Percentiles rank a stretch among this genome's conserved stretches.
Conservation (phyloP, 2,888 invertebrate species). For the Ophion ellenae region DNA sequence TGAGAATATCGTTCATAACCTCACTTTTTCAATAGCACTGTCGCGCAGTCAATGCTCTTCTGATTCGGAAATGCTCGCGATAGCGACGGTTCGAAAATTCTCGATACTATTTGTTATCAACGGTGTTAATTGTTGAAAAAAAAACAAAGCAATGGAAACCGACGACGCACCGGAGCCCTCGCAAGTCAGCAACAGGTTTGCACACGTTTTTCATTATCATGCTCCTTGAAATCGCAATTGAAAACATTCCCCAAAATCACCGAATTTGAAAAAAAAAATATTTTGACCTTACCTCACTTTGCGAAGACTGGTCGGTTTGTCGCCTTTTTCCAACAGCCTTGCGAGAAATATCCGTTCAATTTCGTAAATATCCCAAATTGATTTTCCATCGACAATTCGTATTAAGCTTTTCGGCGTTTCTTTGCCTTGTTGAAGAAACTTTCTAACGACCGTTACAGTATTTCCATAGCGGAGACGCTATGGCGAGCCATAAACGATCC, state of each 20-base stretch:
- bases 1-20: background rate
- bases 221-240: background rate
- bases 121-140: background rate
- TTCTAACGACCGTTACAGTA: constrained; percentile 13
- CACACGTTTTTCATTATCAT: background rate
- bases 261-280: background rate
- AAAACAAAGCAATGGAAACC: constrained; percentile 41
- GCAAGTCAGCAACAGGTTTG: constrained; percentile 62
- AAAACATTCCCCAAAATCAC: background rate
- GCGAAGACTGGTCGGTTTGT: background rate
- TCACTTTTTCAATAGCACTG: background rate
- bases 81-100: background rate
- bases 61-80: background rate
- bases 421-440: background rate
- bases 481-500: constrained; percentile 89
- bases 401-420: background rate
- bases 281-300: background rate
- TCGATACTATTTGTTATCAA: background rate
- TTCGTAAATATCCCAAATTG: background rate
- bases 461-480: constrained; percentile 79
- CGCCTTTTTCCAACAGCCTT: background rate
- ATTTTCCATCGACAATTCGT: background rate
- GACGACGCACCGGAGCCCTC: constrained; percentile 51
- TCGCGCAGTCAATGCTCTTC: background rate
- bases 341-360: background rate